These are phyloP conservation scores for Trichopoda pennipes DNA, from an alignment of 2,888 invertebrate species.

Conservation along the genomic window DNA sequence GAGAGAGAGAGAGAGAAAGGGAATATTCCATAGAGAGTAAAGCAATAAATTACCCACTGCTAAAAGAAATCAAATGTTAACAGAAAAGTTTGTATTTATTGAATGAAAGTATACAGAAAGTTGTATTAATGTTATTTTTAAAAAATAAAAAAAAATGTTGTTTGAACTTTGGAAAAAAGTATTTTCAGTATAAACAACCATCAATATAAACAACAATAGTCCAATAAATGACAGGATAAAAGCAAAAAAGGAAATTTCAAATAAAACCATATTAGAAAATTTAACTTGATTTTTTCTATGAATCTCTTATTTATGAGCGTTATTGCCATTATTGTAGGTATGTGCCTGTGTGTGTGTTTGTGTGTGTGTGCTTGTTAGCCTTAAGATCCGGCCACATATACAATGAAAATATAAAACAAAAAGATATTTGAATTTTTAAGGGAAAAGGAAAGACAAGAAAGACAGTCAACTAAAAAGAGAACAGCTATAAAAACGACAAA, in stretches of 20 bases:
- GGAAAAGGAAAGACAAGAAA: not conserved
- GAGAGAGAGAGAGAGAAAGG: not conserved
- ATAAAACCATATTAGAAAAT: slow-evolving; percentile 1
- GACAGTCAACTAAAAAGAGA: too few relatives aligned
- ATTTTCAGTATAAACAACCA: not conserved
- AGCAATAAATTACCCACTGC: not conserved
- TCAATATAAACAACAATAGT: not conserved
- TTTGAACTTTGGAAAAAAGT: not conserved
- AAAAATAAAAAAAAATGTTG: too few relatives aligned
- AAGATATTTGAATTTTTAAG: slow-evolving; percentile 1
- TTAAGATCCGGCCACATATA: slow-evolving; percentile 1
- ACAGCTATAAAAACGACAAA: not conserved
- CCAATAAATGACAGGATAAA: slow-evolving; percentile 8
- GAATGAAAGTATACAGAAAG: not conserved
- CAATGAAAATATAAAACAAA: not conserved
- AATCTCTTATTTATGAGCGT: not conserved
- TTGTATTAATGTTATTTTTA: too few relatives aligned
- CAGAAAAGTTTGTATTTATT: not conserved
- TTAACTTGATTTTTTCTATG: slow-evolving; percentile 8
- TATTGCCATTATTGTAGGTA: too few relatives aligned
- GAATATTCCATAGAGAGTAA: not conserved
- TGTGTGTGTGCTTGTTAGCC: not conserved
- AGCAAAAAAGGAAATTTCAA: slow-evolving; percentile 4
- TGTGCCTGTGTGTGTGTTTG: not conserved
- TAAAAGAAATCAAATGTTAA: not conserved